Base-by-base conservation (phyloP, 2,797 vertebrate genomes). In the Arctocebus calabarensis region DNA sequence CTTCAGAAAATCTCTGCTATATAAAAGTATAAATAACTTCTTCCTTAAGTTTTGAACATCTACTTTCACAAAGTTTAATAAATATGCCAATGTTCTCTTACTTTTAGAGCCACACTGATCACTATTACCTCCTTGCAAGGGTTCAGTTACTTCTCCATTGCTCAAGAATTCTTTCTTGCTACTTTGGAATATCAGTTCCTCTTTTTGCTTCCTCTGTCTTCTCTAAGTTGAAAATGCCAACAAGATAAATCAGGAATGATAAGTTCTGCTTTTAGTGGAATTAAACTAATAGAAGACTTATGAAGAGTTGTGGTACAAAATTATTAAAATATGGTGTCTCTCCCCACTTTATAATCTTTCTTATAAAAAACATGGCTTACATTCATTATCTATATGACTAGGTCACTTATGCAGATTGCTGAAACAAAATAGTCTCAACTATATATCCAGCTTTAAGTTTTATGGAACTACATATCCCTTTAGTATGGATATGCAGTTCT, bases 131-230 rank as follows among this genome's bases (percentile, higher is more conserved):
- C 90, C 57, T 45, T 61, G 34, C 43, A 82, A 94, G 68, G 81
- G 52, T 91, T 59, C 43, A 88, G 84, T 32, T 34, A 94, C 91
- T 94, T 96, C 87, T 93, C 89, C 94, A 93, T 92, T 93, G 83
- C 75, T 79, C n/a, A 84, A 73, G 75, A 94, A 85, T 81, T 86
- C 78, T 87, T 96, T 70, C 88, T 88, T 92, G 92, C 66, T 75
- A 94, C 86, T 94, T 96, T 61, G 95, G 61, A 95, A 55, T 57
- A 95, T 75, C 34, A 84, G 78, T 97, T 97, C 96, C 85, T 92
- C 83, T 93, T 96, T 94, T 71, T 94, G 84, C 94, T 97, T 97
- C 97, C 96, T 96, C 93, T 97, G 94, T 95, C 25, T 96, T 94
- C 40, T 90, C 29, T 57, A 91, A 95, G 83, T 88, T 96, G 71